Base-by-base conservation (phyloP, 1,140 invertebrate genomes). In the Anagrus nilaparvatae region DNA sequence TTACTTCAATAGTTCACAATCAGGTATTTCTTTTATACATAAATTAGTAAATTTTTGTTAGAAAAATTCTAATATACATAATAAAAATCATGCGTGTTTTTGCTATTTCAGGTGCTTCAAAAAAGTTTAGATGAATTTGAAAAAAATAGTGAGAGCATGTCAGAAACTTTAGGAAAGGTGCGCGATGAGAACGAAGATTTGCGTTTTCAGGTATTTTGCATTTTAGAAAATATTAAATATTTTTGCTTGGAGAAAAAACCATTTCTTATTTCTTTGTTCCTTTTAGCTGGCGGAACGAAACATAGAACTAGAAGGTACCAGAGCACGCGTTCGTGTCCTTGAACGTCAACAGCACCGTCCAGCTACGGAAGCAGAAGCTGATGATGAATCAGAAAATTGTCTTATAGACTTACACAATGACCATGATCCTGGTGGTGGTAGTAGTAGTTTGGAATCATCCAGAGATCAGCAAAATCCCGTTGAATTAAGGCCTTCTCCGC, bases 1-100 rank as follows among this genome's bases (percentile, higher is more conserved):
- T 91, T 43, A 81, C 78, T 6, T 77, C 82, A 42, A 83, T 83
- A 54, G 83, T 87, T 58, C 80, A 87, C 59, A 87, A 88, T 73
- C 81, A 90, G 77, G 85, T 87, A 6, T 20, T 37, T 17, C 21
- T 42, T 29, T 30, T 46, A 9, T 27, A 29, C 28, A 24, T 19
- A 20, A 43, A 20, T n/a, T n/a, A n/a, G n/a, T n/a, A n/a, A n/a
- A n/a, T 21, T 23, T 9, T 41, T 16, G 17, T 33, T n/a, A 32
- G 25, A 17, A 13, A n/a, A 41, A 16, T 13, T 8, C 14, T 32
- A 13, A 27, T 27, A 27, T 8, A 27, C 24, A 7, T 12, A 27
- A 27, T 39, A 20, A 14, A 19, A 8, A 8, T 43, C 21, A 38
- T 33, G 16, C 7, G 31, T 31, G 25, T 23, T 37, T 30, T 30